Evolutionary conservation across 2,888 invertebrate genomes (phyloP), one percentile per base, ranked within the genome.

Genomic region (Agrotis clavis): DNA sequence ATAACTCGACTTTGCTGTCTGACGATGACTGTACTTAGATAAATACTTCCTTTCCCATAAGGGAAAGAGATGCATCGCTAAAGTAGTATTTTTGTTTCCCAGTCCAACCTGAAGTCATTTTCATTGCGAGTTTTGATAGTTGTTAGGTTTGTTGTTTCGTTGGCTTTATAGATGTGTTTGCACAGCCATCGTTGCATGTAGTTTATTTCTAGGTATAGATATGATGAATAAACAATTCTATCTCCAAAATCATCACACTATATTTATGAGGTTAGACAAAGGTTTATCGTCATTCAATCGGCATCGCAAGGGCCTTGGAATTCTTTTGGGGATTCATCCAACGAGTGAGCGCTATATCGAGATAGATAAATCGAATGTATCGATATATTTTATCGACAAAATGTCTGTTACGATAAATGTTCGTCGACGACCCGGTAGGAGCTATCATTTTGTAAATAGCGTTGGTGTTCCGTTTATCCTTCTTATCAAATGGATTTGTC

Each of bases 321-420:
- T 84, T 69, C 85, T 79, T 79, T 67, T 66, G 72, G 72, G 85
- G 61, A 71, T 67, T 19, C 66, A 60, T 59, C 48, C 41, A 50
- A 60, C 45, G 72, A 66, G 54, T n/a, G 48, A 50, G 64, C 59
- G 54, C 45, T 60, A 51, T 67, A 54, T 71, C 79, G 67, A 50
- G 56, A 69, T 57, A 35, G n/a, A 41, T 57, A 19, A 65, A 56
- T 65, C 60, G 50, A 45, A 56, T 30, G 56, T 82, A 69, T 82
- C 79, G 79, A 57, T 57, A 57, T 13, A 57, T n/a, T 57, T 35
- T 82, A 79, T 82, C 79, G 80, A 69, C 73, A 67, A 82, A 82
- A 67, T 25, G 83, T 67, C 74, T 56, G 66, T 82, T 69, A 67
- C 79, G 63, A 82, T 79, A 82, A 79, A 80, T 80, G 79, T 69